Conservation (phyloP, 2,797 vertebrate genomes). For the Pantherophis alleghaniensis region DNA sequence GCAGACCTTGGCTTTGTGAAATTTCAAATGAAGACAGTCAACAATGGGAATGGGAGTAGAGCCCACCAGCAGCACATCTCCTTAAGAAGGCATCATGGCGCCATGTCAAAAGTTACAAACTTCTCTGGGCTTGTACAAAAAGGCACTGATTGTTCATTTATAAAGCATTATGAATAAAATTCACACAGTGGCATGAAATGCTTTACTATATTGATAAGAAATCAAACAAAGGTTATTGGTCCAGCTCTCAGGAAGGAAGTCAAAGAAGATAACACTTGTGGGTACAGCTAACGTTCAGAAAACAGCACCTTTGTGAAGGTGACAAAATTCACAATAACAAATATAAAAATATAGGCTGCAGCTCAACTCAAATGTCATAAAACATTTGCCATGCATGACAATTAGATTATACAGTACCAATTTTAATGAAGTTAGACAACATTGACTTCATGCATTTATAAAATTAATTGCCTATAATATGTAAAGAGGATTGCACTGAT, state of each 20-base stretch:
- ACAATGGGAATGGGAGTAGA: neutral
- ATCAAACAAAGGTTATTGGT: neutral
- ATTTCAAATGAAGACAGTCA: neutral
- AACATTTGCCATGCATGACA: neutral
- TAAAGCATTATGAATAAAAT: neutral
- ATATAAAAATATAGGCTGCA: neutral
- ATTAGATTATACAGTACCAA: neutral
- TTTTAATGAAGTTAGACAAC: constrained; percentile 20
- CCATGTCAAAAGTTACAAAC: neutral
- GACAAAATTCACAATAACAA: neutral
- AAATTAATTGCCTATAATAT: neutral
- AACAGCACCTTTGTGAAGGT: neutral
- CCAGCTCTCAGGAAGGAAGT: neutral
- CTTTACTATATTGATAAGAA: neutral
- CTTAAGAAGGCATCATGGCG: neutral
- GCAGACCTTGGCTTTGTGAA: neutral
- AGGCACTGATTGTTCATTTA: neutral
- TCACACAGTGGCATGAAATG: neutral
- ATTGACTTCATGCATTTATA: neutral
- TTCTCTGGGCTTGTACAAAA: neutral
- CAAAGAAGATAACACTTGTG: neutral
- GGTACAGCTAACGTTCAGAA: neutral
- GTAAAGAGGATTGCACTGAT: neutral
- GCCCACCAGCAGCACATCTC: neutral
- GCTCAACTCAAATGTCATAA: neutral